Conservation (phyloP, 53 echinoderm and acorn worm genomes). For the Echinarachnius parma region DNA sequence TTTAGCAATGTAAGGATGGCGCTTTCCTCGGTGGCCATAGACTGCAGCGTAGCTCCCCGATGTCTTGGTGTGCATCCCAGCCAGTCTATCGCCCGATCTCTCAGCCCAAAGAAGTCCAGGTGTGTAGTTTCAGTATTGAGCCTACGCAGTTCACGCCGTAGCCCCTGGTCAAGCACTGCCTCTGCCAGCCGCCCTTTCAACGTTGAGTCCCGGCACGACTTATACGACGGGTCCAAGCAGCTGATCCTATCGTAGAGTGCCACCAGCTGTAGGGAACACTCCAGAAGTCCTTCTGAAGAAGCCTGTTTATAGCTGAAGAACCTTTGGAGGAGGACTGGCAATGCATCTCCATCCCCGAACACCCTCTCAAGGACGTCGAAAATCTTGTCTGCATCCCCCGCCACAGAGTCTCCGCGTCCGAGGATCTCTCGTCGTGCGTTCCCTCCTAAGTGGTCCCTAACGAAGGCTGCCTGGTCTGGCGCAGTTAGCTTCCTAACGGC, state of each 20-base stretch:
- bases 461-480: conserved; percentile 36
- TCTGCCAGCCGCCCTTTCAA: conserved; percentile 50
- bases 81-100: conserved; percentile 12
- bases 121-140: conserved; percentile 29
- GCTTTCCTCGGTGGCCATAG: too few relatives aligned
- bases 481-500: neutral
- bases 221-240: conserved; percentile 13
- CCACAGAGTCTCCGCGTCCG: neutral
- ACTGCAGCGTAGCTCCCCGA: neutral
- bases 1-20: conserved; percentile 22
- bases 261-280: conserved; percentile 44
- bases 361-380: conserved; percentile 27
- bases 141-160: conserved; percentile 22
- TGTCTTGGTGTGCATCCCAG: too few relatives aligned
- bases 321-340: conserved; percentile 51
- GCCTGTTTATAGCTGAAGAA: conserved; percentile 51
- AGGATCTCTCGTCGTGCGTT: neutral
- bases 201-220: neutral
- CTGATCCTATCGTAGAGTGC: conserved; percentile 29
- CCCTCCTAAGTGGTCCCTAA: neutral
- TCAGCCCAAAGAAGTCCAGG: conserved; percentile 17
- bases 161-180: conserved; percentile 16
- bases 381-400: conserved; percentile 28
- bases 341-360: conserved; percentile 46
- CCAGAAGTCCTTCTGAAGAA: conserved; percentile 32